phyloP scores from a whole-genome alignment of 2,888 invertebrate genomes.

The Acheta domesticus region DNA sequence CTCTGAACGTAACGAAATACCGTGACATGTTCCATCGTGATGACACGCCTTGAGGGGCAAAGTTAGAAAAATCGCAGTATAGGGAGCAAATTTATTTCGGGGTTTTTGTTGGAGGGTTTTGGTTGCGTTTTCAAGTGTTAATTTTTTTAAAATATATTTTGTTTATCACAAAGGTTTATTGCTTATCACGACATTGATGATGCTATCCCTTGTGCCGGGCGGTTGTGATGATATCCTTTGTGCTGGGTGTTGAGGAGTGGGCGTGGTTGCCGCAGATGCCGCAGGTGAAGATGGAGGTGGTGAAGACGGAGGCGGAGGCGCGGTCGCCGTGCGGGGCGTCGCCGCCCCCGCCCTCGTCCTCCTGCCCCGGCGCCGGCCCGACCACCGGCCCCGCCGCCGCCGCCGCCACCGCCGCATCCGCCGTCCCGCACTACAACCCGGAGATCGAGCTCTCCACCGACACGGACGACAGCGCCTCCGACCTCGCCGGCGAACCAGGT shows the following conservation, averaged over 20 bases:
- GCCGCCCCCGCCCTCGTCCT: slow-evolving; percentile 29
- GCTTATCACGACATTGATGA: no score
- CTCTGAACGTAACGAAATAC: no score
- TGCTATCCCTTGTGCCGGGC: no score
- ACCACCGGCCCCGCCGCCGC: background rate
- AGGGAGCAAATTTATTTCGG: no score
- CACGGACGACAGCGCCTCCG: slow-evolving; percentile 56
- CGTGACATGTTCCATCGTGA: no score
- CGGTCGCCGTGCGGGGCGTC: slow-evolving; percentile 25
- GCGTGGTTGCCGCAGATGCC: background rate
- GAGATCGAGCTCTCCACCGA: slow-evolving; percentile 70
- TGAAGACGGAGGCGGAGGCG: background rate
- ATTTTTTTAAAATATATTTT: no score
- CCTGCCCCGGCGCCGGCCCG: background rate
- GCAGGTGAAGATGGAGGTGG: slow-evolving; percentile 30
- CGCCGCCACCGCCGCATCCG: background rate
- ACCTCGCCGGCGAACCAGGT: slow-evolving; percentile 31
- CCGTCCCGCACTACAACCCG: slow-evolving; percentile 45
- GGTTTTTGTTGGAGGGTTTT: no score
- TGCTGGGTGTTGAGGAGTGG: background rate
- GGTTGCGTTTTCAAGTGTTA: no score
- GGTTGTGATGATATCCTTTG: background rate
- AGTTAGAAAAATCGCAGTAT: no score
- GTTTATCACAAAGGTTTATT: no score
- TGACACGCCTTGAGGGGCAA: no score